Evolutionary conservation across 2,797 vertebrate species (phyloP).

Genomic region (Schizothorax lantsangensis): DNA sequence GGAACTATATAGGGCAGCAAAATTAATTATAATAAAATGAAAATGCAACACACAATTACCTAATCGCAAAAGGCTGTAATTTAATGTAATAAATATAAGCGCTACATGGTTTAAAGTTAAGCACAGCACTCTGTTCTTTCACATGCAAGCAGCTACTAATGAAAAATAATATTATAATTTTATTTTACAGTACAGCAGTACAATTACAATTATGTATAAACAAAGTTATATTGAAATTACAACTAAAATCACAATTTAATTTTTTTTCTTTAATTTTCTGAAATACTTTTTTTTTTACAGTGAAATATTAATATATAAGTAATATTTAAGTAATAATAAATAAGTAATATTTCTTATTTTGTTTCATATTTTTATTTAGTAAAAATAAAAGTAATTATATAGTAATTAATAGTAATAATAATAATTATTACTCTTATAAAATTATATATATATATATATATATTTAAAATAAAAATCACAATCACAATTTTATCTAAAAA

Average conservation of each 20-base stretch:
- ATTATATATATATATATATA: not conserved
- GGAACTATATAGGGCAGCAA: not conserved
- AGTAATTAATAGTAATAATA: not conserved
- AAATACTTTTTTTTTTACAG: no score
- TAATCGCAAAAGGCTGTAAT: not conserved
- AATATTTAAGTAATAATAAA: no score
- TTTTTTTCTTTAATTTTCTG: no score
- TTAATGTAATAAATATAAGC: not conserved
- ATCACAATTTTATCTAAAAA: no score
- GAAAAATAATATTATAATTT: not conserved
- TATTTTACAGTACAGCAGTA: not conserved
- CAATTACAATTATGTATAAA: not conserved
- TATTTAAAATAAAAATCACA: no score
- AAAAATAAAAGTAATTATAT: no score
- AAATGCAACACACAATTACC: not conserved
- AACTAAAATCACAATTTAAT: not conserved
- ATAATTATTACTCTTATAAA: not conserved
- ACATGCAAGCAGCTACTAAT: not conserved
- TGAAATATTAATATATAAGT: no score
- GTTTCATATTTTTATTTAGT: not conserved
- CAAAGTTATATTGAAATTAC: not conserved
- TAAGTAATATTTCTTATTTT: not conserved
- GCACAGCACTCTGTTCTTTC: not conserved
- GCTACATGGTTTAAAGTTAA: not conserved
- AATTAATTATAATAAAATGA: not conserved